Conservation (phyloP, 2,888 invertebrate genomes). For the Pandemis cinnamomeana region DNA sequence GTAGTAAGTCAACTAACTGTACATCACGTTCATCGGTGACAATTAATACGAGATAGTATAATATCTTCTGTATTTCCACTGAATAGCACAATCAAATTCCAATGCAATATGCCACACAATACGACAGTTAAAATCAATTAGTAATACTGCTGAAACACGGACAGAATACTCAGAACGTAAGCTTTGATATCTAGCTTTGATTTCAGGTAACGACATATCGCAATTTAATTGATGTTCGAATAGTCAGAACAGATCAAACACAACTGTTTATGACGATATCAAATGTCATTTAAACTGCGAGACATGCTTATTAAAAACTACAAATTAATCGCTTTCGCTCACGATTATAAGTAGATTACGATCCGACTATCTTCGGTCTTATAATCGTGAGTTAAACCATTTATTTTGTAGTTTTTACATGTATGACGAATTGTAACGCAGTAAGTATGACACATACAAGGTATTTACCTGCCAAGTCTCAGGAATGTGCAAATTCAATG, state of each 20-base stretch:
- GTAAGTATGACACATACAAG: not conserved
- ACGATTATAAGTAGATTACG: no score
- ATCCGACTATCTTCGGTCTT: no score
- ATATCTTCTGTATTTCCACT: not conserved
- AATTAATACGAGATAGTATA: not conserved
- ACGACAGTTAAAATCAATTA: not conserved
- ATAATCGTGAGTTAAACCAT: no score
- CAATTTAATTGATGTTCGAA: not conserved
- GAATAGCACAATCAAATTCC: not conserved
- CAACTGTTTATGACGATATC: no score
- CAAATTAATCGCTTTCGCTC: no score
- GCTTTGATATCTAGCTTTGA: not conserved
- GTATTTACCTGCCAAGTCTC: conserved; percentile 2
- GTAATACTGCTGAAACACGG: not conserved
- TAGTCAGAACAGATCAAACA: not conserved
- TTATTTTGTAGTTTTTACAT: no score
- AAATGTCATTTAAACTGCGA: no score
- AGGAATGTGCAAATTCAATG: not conserved
- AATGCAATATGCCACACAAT: not conserved
- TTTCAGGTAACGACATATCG: not conserved
- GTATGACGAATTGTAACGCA: not conserved
- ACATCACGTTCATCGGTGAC: not conserved
- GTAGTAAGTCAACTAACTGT: not conserved
- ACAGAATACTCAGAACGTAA: not conserved
- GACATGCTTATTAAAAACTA: no score